Evolutionary conservation across 1,140 invertebrate genomes (phyloP).

Genomic region (Drosophila grimshawi): DNA sequence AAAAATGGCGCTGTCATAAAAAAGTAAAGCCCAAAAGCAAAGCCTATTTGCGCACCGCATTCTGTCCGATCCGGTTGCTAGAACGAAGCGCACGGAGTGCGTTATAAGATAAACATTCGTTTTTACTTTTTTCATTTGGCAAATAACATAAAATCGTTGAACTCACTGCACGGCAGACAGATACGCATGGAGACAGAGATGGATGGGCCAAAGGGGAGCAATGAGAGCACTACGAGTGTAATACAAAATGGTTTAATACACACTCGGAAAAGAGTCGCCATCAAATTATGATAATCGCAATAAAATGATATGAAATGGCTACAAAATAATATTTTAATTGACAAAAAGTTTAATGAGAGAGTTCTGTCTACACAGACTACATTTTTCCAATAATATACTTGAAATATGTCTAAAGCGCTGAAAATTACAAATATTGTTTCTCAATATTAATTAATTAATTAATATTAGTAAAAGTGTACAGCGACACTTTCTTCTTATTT

Average conservation of each 20-base stretch:
- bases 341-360: no score
- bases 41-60: slow-evolving; percentile 72
- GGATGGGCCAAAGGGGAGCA: slow-evolving; percentile 15
- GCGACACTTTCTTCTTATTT: no score
- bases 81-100: slow-evolving; percentile 49
- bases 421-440: no score
- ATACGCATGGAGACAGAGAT: slow-evolving; percentile 35
- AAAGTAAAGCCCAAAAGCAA: slow-evolving; percentile 80
- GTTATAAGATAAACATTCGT: slow-evolving; percentile 78
- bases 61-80: slow-evolving; percentile 36
- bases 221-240: background rate
- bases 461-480: no score
- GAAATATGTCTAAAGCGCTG: no score
- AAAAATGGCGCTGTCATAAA: slow-evolving; percentile 64
- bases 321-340: no score
- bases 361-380: no score
- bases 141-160: slow-evolving; percentile 79
- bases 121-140: slow-evolving; percentile 80
- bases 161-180: slow-evolving; percentile 48
- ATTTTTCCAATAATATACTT: no score
- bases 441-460: no score
- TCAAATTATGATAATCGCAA: no score
- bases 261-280: background rate
- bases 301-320: no score
- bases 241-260: background rate